Evolutionary conservation across 2,888 invertebrate genomes (phyloP), one percentile per base, ranked within the genome.

Genomic region (Cantharis lateralis): DNA sequence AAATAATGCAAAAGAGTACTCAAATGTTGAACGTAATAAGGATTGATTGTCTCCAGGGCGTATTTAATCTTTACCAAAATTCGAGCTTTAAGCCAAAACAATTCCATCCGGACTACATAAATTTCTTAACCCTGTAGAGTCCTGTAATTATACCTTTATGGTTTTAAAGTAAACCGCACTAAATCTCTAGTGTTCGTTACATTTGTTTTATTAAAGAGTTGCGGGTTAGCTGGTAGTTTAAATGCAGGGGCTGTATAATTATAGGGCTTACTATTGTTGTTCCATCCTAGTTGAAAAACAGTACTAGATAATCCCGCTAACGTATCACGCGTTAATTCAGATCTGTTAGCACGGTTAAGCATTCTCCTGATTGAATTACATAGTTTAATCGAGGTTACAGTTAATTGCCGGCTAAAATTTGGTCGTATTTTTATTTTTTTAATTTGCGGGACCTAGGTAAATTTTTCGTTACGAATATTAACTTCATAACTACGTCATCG

Each of bases 81-180:
- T 68, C 70, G 80, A 79, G 78, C 77, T 80, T 75, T 76, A 77
- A 80, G 78, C 80, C 81, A 80, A 81, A 82, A 82, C 82, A 83
- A 83, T 82, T 83, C 82, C 82, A 79, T 83, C 82, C 84, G 84
- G 87, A 83, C 83, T 85, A 84, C 85, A 87, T 87, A 87, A 87
- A 87, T 87, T 86, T 87, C 86, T 85, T 85, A 85, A 84, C 85
- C 85, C 85, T 83, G 84, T 80, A 81, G 86, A 86, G 86, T 85
- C 86, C 86, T 86, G 87, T 87, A 87, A 88, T 88, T 87, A 85
- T 83, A 86, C 87, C 86, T 86, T 87, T 86, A 87, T 86, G 86
- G 87, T 87, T 87, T 86, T 84, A 87, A 87, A 86, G 86, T 86
- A 86, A 86, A 87, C 87, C 87, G 84, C 84, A 83, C 82, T 86